A percentile compares a stretch with the other conserved stretches of the same genome.
phyloP scores from a whole-genome alignment of 1,140 invertebrate genomes.

The Aethina tumida region DNA sequence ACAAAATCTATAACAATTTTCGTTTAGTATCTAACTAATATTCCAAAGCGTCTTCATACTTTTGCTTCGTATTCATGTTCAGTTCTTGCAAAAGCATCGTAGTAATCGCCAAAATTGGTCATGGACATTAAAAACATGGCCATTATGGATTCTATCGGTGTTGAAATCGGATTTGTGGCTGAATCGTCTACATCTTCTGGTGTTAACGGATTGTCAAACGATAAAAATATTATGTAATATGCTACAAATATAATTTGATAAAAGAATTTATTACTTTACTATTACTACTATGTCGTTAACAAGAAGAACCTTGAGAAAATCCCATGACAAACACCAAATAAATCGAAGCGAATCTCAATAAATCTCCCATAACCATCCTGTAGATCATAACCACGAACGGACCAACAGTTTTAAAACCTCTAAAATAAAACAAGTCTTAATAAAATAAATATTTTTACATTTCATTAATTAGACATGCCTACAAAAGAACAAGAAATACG shows the following conservation, averaged over 20 bases:
- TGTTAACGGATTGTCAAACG: constrained; percentile 68
- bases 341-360: constrained; percentile 90
- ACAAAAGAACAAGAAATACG: constrained; percentile 98
- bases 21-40: not conserved
- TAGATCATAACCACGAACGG: constrained; percentile 99
- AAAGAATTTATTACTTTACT: no score
- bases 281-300: constrained; percentile 1
- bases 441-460: not conserved
- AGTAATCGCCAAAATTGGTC: constrained; percentile 92
- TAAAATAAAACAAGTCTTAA: constrained; percentile 36
- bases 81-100: constrained; percentile 77
- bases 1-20: constrained; percentile 58
- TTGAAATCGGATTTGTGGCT: constrained; percentile 73
- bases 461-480: constrained; percentile 43
- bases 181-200: constrained; percentile 61
- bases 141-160: constrained; percentile 87
- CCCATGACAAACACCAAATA: constrained; percentile 96
- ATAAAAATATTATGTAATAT: constrained; percentile 85
- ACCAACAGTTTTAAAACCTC: constrained; percentile 94
- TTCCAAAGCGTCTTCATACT: constrained; percentile 39
- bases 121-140: constrained; percentile 97
- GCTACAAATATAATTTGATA: constrained; percentile 45
- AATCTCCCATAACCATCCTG: constrained; percentile 92
- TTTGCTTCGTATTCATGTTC: constrained; percentile 83
- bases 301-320: constrained; percentile 79